phyloP scores from a whole-genome alignment of 2,888 invertebrate genomes.

The Omphaloscelis lunosa region DNA sequence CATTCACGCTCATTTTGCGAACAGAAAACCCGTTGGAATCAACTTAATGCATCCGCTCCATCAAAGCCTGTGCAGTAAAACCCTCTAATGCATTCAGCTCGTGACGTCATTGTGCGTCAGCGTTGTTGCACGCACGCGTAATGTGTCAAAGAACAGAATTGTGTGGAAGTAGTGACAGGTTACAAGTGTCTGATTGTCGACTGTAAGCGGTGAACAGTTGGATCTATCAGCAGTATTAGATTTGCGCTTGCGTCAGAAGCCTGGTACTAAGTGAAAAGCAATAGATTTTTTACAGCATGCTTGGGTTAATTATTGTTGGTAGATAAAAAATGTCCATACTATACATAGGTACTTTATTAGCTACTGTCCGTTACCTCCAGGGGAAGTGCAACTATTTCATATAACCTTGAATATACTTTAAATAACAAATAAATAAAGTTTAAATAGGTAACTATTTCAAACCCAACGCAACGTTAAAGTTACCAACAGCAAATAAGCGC shows the following conservation, averaged over 20 bases:
- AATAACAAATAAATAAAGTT: not conserved
- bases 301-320: too few relatives aligned
- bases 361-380: not conserved
- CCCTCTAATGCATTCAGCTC: conserved; percentile 52
- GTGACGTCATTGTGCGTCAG: conserved; percentile 49
- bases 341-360: not conserved
- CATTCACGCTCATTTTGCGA: conserved; percentile 21
- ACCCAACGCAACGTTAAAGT: conserved; percentile 10
- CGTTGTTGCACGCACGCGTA: conserved; percentile 31
- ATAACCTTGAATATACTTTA: not conserved
- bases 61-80: conserved; percentile 42
- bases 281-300: not conserved
- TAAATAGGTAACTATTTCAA: not conserved
- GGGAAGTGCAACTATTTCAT: not conserved
- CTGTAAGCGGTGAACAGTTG: not conserved
- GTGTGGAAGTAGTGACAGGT: conserved; percentile 22
- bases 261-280: not conserved
- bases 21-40: conserved; percentile 31
- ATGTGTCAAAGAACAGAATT: conserved; percentile 42
- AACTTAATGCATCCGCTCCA: conserved; percentile 46
- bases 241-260: not conserved
- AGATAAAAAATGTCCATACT: not conserved
- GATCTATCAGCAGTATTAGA: not conserved
- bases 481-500: not conserved
- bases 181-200: conserved; percentile 6